Percentiles rank a stretch among this genome's conserved stretches.
phyloP scores from a whole-genome alignment of 2,113 vertebrate species.

The Myrmecobius fasciatus region DNA sequence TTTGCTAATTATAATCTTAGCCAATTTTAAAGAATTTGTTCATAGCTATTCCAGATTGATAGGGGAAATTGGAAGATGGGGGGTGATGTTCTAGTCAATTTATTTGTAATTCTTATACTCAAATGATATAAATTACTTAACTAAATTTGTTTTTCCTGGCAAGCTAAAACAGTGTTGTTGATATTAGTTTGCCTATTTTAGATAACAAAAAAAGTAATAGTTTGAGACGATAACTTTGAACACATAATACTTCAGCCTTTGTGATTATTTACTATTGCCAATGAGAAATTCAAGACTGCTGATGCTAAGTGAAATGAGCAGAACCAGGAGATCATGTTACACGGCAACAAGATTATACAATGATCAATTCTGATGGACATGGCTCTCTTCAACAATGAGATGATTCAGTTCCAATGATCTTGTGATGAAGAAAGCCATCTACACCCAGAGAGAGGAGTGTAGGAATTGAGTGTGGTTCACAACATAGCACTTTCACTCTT shows the following conservation, averaged over 20 bases:
- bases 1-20: constrained; percentile 48
- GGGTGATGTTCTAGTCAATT: constrained; percentile 35
- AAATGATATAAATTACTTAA: constrained; percentile 49
- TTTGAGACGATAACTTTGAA: constrained; percentile 39
- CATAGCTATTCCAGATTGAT: constrained; percentile 43
- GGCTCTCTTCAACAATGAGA: too few relatives aligned
- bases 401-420: too few relatives aligned
- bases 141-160: constrained; percentile 33
- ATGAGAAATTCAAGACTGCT: constrained; percentile 47
- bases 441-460: too few relatives aligned
- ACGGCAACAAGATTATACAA: too few relatives aligned
- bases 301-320: too few relatives aligned
- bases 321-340: too few relatives aligned
- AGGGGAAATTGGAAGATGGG: constrained; percentile 17
- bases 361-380: too few relatives aligned
- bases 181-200: constrained; percentile 46
- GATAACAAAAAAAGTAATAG: constrained; percentile 55
- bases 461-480: too few relatives aligned
- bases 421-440: too few relatives aligned
- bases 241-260: constrained; percentile 8
- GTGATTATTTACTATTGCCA: constrained; percentile 28
- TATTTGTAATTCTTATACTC: constrained; percentile 47
- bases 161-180: constrained; percentile 46
- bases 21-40: constrained; percentile 58
- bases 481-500: too few relatives aligned